These are phyloP conservation scores for Berghia stephanieae DNA, from an alignment of 1,140 invertebrate species.

Conservation along the genomic window DNA sequence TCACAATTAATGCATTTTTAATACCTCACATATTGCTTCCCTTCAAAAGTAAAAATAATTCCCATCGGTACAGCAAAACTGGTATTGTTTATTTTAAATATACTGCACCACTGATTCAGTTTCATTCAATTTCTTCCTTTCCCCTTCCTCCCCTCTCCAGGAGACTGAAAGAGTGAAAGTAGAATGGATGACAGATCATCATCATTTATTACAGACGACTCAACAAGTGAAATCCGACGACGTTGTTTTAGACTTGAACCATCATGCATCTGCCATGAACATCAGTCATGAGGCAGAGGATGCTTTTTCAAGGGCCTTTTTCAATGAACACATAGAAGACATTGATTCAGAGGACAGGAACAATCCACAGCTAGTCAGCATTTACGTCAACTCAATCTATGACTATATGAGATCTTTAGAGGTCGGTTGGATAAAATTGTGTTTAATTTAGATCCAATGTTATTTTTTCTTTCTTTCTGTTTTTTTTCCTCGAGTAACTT, in stretches of 20 bases:
- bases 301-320: conserved; percentile 51
- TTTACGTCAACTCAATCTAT: conserved; percentile 89
- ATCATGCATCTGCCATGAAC: conserved; percentile 51
- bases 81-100: too few species aligned
- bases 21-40: too few species aligned
- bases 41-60: too few species aligned
- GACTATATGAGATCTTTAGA: conserved; percentile 80
- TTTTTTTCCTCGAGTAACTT: background rate
- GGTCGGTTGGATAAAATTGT: conserved; percentile 63
- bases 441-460: background rate
- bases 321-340: conserved; percentile 67
- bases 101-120: too few species aligned
- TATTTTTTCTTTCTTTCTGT: background rate
- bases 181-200: conserved; percentile 16
- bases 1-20: too few species aligned
- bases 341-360: conserved; percentile 80
- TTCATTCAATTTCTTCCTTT: too few species aligned
- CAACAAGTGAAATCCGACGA: background rate
- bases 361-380: conserved; percentile 81
- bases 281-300: conserved; percentile 54
- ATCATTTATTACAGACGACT: conserved; percentile 15
- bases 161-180: conserved; percentile 19
- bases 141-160: too few species aligned
- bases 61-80: too few species aligned
- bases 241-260: background rate